These are phyloP conservation scores for Exephanes ischioxanthus DNA, from an alignment of 2,888 invertebrate genomes.

Conservation along the genomic window DNA sequence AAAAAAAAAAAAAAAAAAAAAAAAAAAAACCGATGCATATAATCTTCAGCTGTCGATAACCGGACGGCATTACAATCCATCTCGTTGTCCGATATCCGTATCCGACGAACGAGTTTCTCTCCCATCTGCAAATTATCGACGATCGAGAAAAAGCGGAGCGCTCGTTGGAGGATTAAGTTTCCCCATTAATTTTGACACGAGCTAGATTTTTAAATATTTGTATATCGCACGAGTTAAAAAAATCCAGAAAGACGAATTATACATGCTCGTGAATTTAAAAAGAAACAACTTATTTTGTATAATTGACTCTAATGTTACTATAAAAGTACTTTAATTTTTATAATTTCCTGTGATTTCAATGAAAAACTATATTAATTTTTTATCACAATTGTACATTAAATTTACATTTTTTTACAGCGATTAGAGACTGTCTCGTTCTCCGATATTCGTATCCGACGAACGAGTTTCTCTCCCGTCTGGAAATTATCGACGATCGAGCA, in stretches of 20 bases:
- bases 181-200: background rate
- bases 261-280: no score
- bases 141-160: background rate
- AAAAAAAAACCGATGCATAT: background rate
- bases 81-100: background rate
- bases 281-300: no score
- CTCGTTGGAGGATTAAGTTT: background rate
- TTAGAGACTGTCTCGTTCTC: no score
- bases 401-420: no score
- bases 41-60: background rate
- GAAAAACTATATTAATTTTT: no score
- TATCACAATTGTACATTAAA: no score
- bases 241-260: no score
- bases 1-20: background rate
- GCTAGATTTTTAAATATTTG: background rate
- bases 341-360: no score
- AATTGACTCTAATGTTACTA: no score
- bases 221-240: no score
- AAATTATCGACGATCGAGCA: background rate
- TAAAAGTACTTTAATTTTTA: no score
- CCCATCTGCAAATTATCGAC: background rate
- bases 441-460: no score
- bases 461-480: background rate
- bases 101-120: constrained; percentile 15
- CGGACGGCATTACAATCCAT: background rate